phyloP scores from a whole-genome alignment of 2,113 vertebrate genomes.

The Amazona guildingii region DNA sequence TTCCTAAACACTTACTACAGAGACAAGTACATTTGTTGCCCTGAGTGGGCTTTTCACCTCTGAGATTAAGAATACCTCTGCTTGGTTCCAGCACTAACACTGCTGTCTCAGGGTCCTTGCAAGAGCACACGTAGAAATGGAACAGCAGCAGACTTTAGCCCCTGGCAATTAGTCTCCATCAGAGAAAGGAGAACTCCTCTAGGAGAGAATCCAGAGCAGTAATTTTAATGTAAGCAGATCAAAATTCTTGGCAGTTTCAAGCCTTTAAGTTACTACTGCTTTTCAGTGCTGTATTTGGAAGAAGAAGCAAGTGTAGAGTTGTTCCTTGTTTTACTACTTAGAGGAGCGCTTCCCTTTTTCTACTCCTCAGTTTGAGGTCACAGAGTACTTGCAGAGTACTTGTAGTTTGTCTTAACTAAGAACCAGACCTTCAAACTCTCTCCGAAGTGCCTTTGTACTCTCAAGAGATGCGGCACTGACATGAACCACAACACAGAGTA shows the following conservation, averaged over 20 bases:
- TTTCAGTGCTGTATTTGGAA: background rate
- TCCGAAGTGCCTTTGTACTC: background rate
- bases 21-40: background rate
- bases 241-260: background rate
- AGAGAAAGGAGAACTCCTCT: background rate
- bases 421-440: background rate
- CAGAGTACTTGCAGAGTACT: background rate
- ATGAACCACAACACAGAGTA: background rate
- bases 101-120: background rate
- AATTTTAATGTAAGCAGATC: background rate
- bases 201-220: background rate
- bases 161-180: background rate
- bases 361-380: background rate
- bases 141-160: background rate
- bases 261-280: background rate
- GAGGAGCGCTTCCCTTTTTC: background rate
- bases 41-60: background rate
- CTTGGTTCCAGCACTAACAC: background rate
- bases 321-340: background rate
- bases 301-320: background rate
- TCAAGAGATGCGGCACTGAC: background rate
- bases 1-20: background rate
- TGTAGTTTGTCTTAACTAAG: background rate
- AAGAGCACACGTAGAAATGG: background rate
- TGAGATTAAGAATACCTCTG: background rate